Conservation (phyloP, 1,140 invertebrate genomes). For the Drosophila insularis region DNA sequence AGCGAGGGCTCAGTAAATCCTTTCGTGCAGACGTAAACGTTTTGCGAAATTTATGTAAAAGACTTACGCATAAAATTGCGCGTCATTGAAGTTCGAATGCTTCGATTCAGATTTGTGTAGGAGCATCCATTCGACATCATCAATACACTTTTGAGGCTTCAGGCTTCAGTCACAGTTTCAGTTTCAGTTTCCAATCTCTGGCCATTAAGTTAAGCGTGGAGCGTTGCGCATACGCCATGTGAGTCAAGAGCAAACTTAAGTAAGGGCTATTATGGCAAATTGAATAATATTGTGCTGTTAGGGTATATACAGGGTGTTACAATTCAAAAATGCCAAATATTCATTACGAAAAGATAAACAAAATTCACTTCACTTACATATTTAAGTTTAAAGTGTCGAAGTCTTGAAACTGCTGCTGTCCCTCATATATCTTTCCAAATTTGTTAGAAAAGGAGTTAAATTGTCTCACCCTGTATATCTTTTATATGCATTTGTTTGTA, state of each 20-base stretch:
- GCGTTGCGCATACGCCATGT: conserved; percentile 69
- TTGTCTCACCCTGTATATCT: conserved; percentile 40
- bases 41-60: conserved; percentile 77
- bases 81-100: conserved; percentile 79
- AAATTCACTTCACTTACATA: too few species aligned
- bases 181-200: conserved; percentile 31
- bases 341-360: too few species aligned
- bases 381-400: too few species aligned
- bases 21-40: conserved; percentile 73
- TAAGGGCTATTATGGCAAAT: conserved; percentile 73
- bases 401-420: too few species aligned
- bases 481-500: conserved; percentile 72
- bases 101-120: conserved; percentile 62
- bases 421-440: neutral
- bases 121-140: conserved; percentile 50
- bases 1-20: conserved; percentile 47
- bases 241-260: conserved; percentile 54
- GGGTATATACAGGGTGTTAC: neutral
- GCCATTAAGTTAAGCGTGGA: conserved; percentile 49
- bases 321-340: neutral
- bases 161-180: conserved; percentile 31
- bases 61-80: conserved; percentile 80
- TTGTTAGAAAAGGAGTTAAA: neutral
- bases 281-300: conserved; percentile 64
- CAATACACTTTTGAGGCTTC: conserved; percentile 65